Evolutionary conservation across 1,140 invertebrate species (phyloP).

Genomic region (Nixonia krombeini): DNA sequence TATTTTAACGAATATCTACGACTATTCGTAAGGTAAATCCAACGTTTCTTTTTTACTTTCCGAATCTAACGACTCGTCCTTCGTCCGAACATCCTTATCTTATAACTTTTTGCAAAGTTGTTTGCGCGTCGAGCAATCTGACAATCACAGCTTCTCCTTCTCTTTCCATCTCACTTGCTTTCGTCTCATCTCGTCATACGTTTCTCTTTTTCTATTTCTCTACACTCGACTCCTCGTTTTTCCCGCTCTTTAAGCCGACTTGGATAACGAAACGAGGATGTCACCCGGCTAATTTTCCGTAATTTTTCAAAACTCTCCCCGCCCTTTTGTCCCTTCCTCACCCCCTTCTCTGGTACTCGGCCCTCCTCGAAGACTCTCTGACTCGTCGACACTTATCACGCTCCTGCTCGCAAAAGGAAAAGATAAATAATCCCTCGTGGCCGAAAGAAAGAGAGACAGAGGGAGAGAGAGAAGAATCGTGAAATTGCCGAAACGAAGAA

Average conservation of each 20-base stretch:
- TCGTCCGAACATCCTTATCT: too few species aligned
- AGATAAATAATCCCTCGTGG: slow-evolving; percentile 66
- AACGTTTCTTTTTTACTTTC: too few species aligned
- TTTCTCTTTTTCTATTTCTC: slow-evolving; percentile 18
- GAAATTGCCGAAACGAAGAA: slow-evolving; percentile 3
- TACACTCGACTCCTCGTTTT: slow-evolving; percentile 13
- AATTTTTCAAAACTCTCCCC: slow-evolving; percentile 61
- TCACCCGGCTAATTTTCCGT: slow-evolving; percentile 64
- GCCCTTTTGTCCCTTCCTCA: slow-evolving; percentile 1
- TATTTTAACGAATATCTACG: too few species aligned
- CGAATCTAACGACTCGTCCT: too few species aligned
- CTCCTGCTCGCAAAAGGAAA: slow-evolving; percentile 36
- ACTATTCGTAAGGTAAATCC: too few species aligned
- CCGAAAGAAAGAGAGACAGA: slow-evolving; percentile 24
- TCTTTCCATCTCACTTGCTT: slow-evolving; percentile 6
- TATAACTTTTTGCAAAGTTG: too few species aligned
- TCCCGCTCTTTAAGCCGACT: slow-evolving; percentile 46
- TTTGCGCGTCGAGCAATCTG: too few species aligned
- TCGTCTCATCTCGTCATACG: background rate
- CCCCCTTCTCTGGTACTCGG: slow-evolving; percentile 5
- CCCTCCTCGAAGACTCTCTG: slow-evolving; percentile 43
- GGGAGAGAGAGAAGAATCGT: too few species aligned
- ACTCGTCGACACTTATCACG: slow-evolving; percentile 41
- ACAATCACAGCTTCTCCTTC: too few species aligned
- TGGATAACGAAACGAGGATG: slow-evolving; percentile 62